Evolutionary conservation across 2,797 vertebrate species (phyloP).

Genomic region (Poecilia velifera): DNA sequence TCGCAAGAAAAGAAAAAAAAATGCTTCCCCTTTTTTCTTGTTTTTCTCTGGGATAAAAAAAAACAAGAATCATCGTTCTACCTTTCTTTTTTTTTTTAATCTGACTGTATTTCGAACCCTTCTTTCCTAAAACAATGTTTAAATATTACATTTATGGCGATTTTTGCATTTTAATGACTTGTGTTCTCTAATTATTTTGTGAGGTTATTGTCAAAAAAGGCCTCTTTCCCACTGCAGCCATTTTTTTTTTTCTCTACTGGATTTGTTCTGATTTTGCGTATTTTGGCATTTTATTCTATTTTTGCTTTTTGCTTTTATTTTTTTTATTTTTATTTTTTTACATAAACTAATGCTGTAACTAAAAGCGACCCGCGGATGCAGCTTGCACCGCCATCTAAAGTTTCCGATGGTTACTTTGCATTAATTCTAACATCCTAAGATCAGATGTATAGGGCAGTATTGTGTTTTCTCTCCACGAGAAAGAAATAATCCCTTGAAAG

Average conservation of each 20-base stretch:
- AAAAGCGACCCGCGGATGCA: slow-evolving; percentile 52
- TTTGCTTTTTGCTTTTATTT: background rate
- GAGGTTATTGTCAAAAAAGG: slow-evolving; percentile 1
- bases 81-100: background rate
- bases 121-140: slow-evolving; percentile 15
- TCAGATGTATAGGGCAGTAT: slow-evolving; percentile 45
- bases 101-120: background rate
- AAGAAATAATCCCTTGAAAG: slow-evolving; percentile 43
- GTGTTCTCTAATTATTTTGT: slow-evolving; percentile 26
- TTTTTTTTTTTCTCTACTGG: too few species aligned
- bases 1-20: slow-evolving; percentile 47
- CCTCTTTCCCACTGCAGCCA: slow-evolving; percentile 21
- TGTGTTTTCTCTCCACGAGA: slow-evolving; percentile 50
- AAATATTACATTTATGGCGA: slow-evolving; percentile 39
- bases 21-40: background rate
- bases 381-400: slow-evolving; percentile 31
- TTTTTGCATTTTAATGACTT: slow-evolving; percentile 43
- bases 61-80: background rate
- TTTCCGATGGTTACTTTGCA: slow-evolving; percentile 51
- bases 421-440: slow-evolving; percentile 45
- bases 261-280: slow-evolving; percentile 8
- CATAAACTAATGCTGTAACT: slow-evolving; percentile 24
- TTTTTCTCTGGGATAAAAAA: background rate
- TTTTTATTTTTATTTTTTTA: background rate
- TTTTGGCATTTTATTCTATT: slow-evolving; percentile 25